A percentile compares a stretch with the other conserved stretches of the same genome.
Evolutionary conservation across 2,113 vertebrate genomes (phyloP).

Genomic region (Sturnus vulgaris): DNA sequence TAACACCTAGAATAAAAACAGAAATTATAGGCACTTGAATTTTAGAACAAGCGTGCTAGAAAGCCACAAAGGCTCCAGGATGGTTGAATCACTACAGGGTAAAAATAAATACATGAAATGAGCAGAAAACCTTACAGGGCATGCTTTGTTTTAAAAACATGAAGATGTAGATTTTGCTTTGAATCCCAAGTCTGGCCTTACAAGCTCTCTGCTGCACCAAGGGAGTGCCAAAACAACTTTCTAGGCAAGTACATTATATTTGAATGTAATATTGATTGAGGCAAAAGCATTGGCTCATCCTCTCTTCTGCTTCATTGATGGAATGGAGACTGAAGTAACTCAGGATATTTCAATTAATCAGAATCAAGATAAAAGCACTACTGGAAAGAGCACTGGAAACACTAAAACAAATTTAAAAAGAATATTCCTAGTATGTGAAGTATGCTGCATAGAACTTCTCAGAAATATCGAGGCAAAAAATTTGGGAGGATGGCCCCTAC

Average conservation of each 20-base stretch:
- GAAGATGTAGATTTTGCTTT: not conserved
- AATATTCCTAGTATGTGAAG: not conserved
- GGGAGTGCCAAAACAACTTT: not conserved
- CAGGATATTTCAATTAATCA: not conserved
- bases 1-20: not conserved
- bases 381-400: not conserved
- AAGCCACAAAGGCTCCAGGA: not conserved
- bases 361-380: not conserved
- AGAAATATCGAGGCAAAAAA: not conserved
- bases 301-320: not conserved
- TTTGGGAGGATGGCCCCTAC: too few relatives aligned
- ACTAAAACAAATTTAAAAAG: not conserved
- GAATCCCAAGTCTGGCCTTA: not conserved
- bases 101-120: not conserved
- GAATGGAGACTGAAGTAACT: not conserved
- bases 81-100: not conserved
- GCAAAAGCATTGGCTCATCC: not conserved
- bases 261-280: not conserved
- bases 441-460: not conserved
- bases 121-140: not conserved
- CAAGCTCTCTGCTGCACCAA: not conserved
- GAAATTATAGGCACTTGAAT: not conserved
- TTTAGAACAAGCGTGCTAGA: not conserved
- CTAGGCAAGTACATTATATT: not conserved
- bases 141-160: not conserved